A percentile compares a stretch with the other conserved stretches of the same genome.
phyloP scores from a whole-genome alignment of 2,113 vertebrate species.

The Rynchops niger region DNA sequence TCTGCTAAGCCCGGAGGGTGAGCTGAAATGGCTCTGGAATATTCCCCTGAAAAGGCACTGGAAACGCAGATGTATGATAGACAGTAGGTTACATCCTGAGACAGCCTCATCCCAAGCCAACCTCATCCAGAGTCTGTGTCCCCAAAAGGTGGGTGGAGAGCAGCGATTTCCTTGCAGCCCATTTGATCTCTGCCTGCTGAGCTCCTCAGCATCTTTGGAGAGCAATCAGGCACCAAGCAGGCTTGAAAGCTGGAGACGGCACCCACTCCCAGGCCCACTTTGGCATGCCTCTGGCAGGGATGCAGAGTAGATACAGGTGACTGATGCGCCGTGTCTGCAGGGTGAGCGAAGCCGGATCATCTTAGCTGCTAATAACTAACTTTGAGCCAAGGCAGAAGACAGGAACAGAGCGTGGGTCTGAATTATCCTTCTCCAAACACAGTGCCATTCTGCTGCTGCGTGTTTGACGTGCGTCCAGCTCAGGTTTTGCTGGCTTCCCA shows the following conservation, averaged over 20 bases:
- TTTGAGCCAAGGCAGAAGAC: neutral
- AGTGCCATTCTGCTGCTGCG: fast-evolving
- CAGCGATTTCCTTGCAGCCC: fast-evolving
- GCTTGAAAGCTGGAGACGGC: neutral
- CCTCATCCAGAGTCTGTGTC: too few species aligned
- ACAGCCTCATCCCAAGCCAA: neutral
- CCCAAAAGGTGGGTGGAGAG: neutral
- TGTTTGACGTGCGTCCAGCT: neutral
- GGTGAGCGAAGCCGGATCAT: neutral
- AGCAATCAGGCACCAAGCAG: neutral
- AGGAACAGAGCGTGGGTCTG: neutral
- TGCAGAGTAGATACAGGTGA: neutral
- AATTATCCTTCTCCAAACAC: neutral
- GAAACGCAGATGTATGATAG: neutral
- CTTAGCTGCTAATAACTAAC: neutral
- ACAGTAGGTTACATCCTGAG: neutral
- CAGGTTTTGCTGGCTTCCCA: neutral
- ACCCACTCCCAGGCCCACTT: neutral
- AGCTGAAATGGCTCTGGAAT: neutral
- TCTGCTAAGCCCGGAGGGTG: neutral
- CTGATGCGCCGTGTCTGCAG: neutral
- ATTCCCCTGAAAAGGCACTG: neutral
- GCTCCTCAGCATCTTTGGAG: neutral
- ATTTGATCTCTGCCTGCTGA: neutral
- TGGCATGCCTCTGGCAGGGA: neutral